These are phyloP conservation scores for Eupeodes luniger DNA, from an alignment of 2,888 invertebrate genomes.

Conservation along the genomic window DNA sequence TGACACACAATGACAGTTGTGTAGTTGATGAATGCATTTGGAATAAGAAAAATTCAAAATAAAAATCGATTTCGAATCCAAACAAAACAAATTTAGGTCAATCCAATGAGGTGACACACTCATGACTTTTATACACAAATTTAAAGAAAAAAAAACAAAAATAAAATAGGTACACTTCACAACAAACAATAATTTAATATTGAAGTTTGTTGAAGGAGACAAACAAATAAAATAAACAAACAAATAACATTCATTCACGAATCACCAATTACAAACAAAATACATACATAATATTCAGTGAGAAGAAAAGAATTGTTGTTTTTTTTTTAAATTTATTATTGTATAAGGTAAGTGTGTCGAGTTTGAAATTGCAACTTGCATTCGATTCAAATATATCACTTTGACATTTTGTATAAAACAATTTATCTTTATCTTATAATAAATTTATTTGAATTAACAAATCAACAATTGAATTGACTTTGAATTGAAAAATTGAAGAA, in stretches of 20 bases:
- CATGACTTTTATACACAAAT: constrained; percentile 28
- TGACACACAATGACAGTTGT: constrained; percentile 68
- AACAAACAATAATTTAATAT: not conserved
- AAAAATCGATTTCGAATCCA: constrained; percentile 41
- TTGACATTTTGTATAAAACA: constrained; percentile 12
- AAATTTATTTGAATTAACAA: constrained; percentile 1
- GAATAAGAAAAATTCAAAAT: constrained; percentile 7
- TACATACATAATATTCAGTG: not conserved
- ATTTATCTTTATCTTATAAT: not conserved
- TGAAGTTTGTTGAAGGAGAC: not conserved
- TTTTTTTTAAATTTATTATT: constrained; percentile 30
- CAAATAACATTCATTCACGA: constrained; percentile 46
- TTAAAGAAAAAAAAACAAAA: not conserved
- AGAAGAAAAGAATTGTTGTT: constrained; percentile 14
- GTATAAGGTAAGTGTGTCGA: constrained; percentile 28
- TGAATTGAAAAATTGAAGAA: too few species aligned
- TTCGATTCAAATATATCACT: constrained; percentile 4
- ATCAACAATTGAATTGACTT: not conserved
- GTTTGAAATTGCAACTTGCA: constrained; percentile 49
- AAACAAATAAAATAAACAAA: not conserved
- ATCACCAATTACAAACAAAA: not conserved
- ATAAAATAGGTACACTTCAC: not conserved
- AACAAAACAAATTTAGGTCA: constrained; percentile 65
- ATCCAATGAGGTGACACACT: constrained; percentile 62
- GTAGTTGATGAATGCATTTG: constrained; percentile 56